These are phyloP conservation scores for Eumeta japonica DNA, from an alignment of 1,140 invertebrate species.

Conservation along the genomic window DNA sequence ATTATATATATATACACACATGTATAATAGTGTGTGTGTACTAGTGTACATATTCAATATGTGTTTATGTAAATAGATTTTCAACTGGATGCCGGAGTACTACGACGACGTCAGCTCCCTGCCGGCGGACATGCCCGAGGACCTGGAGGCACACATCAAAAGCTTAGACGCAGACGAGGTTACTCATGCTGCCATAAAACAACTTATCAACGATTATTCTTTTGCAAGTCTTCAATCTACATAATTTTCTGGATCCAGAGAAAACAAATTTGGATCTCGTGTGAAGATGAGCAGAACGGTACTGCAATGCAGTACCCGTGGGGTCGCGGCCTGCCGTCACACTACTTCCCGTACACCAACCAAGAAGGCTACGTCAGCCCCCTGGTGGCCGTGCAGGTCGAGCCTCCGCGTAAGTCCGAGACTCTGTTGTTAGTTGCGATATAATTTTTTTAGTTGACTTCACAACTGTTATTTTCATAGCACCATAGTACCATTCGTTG, in stretches of 20 bases:
- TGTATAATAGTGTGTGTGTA: no score
- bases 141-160: slow-evolving; percentile 61
- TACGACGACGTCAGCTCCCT: slow-evolving; percentile 58
- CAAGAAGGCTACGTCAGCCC: slow-evolving; percentile 22
- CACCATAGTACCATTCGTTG: background rate
- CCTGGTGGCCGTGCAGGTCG: slow-evolving; percentile 28
- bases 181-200: no score
- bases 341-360: slow-evolving; percentile 26
- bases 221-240: no score
- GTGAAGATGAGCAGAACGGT: slow-evolving; percentile 68
- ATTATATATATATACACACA: no score
- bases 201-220: no score
- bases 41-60: no score
- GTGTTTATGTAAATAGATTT: no score
- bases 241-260: no score
- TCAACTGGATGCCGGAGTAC: slow-evolving; percentile 71
- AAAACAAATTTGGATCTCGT: slow-evolving; percentile 76
- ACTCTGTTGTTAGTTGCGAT: no score
- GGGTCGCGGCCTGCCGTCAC: slow-evolving; percentile 24
- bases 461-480: no score
- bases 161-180: slow-evolving; percentile 13
- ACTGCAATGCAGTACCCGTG: slow-evolving; percentile 59
- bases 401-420: slow-evolving; percentile 23
- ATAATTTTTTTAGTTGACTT: no score
- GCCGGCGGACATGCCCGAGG: slow-evolving; percentile 65